These are phyloP conservation scores for Cremastinae sp. DNA, from an alignment of 2,888 invertebrate species.

Conservation along the genomic window DNA sequence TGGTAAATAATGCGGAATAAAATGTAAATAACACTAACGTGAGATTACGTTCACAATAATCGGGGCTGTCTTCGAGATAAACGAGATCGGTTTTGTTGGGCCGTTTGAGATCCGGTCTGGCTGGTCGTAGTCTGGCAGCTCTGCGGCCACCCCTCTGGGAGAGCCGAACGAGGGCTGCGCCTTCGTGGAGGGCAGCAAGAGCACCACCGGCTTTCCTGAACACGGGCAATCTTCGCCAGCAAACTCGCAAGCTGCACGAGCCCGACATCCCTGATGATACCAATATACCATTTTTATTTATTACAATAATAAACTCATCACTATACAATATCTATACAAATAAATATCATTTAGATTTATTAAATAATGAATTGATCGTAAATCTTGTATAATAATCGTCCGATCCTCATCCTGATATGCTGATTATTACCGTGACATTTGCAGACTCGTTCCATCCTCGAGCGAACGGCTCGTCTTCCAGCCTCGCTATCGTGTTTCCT, in stretches of 20 bases:
- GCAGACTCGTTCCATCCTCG: conserved; percentile 92
- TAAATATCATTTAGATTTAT: too few species aligned
- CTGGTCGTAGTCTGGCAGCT: conserved; percentile 87
- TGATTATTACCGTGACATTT: conserved; percentile 95
- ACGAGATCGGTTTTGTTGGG: conserved; percentile 95
- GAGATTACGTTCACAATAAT: conserved; percentile 93
- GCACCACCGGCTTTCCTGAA: conserved; percentile 90
- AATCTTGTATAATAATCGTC: background rate
- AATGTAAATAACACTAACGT: conserved; percentile 83
- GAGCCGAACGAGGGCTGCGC: conserved; percentile 90
- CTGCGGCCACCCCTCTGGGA: conserved; percentile 83
- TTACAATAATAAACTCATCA: background rate
- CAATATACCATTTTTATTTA: conserved; percentile 44
- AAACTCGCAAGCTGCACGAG: conserved; percentile 93
- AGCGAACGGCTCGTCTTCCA: conserved; percentile 89
- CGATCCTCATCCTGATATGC: background rate
- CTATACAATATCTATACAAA: too few species aligned
- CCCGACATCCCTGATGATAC: conserved; percentile 86
- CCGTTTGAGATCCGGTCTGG: conserved; percentile 90
- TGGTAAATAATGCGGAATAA: background rate
- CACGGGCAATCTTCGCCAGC: conserved; percentile 92
- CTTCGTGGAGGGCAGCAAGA: conserved; percentile 91
- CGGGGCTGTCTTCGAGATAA: conserved; percentile 94
- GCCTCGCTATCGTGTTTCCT: conserved; percentile 96
- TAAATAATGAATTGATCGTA: background rate